Evolutionary conservation across 2,113 vertebrate genomes (phyloP).

Genomic region (Physeter macrocephalus): DNA sequence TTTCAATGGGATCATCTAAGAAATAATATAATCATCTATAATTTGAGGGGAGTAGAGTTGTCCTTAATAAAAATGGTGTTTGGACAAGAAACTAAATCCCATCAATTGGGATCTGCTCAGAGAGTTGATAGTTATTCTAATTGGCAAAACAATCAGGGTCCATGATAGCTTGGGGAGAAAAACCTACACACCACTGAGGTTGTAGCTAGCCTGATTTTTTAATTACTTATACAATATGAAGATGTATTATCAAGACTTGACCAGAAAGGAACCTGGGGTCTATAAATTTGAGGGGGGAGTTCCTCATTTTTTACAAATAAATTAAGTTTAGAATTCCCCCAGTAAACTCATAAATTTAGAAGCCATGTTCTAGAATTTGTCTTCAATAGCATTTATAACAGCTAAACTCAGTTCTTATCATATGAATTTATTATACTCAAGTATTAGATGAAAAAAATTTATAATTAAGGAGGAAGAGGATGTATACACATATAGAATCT

Average conservation of each 20-base stretch:
- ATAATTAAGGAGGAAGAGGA: not conserved
- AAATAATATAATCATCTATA: not conserved
- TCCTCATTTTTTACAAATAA: not conserved
- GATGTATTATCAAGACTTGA: not conserved
- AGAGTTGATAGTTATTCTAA: not conserved
- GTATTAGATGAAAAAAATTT: not conserved
- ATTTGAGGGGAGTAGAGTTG: not conserved
- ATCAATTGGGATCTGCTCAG: not conserved
- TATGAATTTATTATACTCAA: not conserved
- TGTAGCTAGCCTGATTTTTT: not conserved
- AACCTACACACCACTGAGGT: not conserved
- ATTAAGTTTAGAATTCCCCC: not conserved
- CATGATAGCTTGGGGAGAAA: not conserved
- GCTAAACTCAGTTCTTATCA: not conserved
- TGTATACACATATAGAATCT: not conserved
- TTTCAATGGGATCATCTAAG: not conserved
- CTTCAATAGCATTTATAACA: not conserved
- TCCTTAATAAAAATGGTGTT: not conserved
- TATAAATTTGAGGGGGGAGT: not conserved
- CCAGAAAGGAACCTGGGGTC: not conserved
- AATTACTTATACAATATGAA: not conserved
- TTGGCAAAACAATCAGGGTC: not conserved
- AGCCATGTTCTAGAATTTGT: not conserved
- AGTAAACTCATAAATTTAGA: not conserved
- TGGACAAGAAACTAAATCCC: not conserved